These are phyloP conservation scores for Gymnogyps californianus DNA, from an alignment of 2,113 vertebrate species.

Conservation along the genomic window DNA sequence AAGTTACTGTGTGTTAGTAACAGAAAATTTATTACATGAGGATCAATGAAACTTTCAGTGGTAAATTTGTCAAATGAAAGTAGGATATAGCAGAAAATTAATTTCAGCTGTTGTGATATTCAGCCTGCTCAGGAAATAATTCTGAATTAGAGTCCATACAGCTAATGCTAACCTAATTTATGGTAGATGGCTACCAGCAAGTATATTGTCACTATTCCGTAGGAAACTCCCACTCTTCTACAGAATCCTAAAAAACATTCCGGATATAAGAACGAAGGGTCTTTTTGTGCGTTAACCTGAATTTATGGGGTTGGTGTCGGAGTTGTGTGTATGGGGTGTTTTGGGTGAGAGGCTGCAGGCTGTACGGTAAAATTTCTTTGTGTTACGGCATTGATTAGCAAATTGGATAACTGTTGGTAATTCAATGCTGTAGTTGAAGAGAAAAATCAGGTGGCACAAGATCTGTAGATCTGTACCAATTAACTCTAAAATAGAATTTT, in stretches of 20 bases:
- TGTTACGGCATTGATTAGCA: neutral
- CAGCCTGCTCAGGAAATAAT: neutral
- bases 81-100: neutral
- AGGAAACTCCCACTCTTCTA: neutral
- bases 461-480: neutral
- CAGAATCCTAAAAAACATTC: neutral
- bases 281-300: neutral
- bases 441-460: neutral
- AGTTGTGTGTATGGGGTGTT: neutral
- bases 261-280: neutral
- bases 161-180: neutral
- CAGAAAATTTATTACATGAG: neutral
- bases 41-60: neutral
- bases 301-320: neutral
- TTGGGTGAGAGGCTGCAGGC: neutral
- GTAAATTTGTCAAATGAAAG: neutral
- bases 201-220: neutral
- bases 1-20: neutral
- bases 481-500: neutral
- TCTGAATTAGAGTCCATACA: neutral
- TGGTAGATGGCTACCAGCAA: neutral
- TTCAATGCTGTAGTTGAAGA: neutral
- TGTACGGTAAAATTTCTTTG: neutral
- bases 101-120: neutral
- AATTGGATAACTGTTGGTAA: neutral